Evolutionary conservation across 2,888 invertebrate species (phyloP).

Genomic region (Metacarcinus magister): DNA sequence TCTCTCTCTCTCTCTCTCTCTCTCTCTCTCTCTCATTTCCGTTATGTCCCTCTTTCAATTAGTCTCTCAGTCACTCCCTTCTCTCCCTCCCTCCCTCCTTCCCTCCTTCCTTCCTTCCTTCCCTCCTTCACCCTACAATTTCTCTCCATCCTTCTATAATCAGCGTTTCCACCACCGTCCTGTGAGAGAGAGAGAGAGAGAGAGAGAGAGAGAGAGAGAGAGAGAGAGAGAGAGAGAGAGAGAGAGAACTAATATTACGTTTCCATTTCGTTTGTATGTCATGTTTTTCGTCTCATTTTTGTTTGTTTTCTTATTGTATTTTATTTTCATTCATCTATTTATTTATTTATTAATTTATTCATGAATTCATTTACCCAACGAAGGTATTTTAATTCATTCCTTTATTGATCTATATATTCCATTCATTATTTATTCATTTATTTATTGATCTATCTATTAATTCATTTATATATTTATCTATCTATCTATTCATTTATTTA

Average conservation of each 20-base stretch:
- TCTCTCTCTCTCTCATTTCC: conserved; percentile 49
- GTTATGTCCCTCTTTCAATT: neutral
- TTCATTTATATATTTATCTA: too few relatives aligned
- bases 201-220: neutral
- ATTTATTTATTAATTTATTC: too few relatives aligned
- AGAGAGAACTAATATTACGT: neutral
- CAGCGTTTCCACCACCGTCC: neutral
- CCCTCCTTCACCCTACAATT: neutral
- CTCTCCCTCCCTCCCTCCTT: neutral
- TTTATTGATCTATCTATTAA: too few relatives aligned
- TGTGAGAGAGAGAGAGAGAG: conserved; percentile 13
- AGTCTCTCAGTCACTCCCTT: neutral
- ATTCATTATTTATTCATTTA: too few relatives aligned
- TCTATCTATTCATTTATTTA: too few relatives aligned
- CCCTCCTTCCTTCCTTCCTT: neutral
- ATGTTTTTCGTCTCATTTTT: neutral
- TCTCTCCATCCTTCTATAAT: neutral
- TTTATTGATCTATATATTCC: too few relatives aligned
- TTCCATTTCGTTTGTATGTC: neutral
- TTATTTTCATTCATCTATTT: too few relatives aligned
- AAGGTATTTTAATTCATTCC: too few relatives aligned
- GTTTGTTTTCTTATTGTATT: neutral
- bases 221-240: neutral
- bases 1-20: conserved; percentile 63
- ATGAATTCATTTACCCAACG: too few relatives aligned